Evolutionary conservation across 2,113 vertebrate species (phyloP).

Genomic region (Chrysemys picta): DNA sequence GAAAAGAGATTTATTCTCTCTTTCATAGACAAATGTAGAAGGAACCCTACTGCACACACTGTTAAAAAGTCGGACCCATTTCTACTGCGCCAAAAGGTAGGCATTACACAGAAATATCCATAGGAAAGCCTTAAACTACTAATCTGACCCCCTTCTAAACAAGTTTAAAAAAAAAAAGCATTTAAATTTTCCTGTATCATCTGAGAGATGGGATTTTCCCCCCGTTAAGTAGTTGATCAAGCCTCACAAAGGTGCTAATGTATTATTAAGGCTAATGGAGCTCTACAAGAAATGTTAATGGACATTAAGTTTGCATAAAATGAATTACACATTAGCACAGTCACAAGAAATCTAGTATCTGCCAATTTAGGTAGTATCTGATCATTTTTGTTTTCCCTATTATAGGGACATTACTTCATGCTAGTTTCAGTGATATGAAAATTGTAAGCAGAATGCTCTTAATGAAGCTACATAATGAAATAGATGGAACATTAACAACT

Average conservation of each 20-base stretch:
- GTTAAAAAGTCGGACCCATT: accelerated
- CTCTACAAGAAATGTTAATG: slow-evolving; percentile 85
- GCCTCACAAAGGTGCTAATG: slow-evolving; percentile 83
- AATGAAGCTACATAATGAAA: slow-evolving; percentile 81
- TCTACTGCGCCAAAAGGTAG: accelerated
- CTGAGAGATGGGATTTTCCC: neutral
- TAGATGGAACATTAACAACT: slow-evolving; percentile 74
- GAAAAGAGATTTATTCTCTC: neutral
- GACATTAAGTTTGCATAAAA: slow-evolving; percentile 88
- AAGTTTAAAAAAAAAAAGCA: neutral
- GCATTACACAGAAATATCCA: neutral
- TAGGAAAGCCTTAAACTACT: neutral
- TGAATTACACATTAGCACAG: slow-evolving; percentile 86
- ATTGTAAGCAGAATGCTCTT: slow-evolving; percentile 82
- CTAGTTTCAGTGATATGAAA: slow-evolving; percentile 76
- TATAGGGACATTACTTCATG: slow-evolving; percentile 79
- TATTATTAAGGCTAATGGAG: slow-evolving; percentile 88
- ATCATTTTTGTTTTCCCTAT: slow-evolving; percentile 84
- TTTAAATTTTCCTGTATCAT: neutral
- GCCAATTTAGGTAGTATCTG: slow-evolving; percentile 83
- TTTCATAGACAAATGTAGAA: neutral
- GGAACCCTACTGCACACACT: neutral
- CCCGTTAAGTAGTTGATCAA: slow-evolving; percentile 73
- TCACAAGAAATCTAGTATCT: slow-evolving; percentile 79
- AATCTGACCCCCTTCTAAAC: neutral